Conservation (phyloP, 2,113 vertebrate genomes). For the Columba janthina region DNA sequence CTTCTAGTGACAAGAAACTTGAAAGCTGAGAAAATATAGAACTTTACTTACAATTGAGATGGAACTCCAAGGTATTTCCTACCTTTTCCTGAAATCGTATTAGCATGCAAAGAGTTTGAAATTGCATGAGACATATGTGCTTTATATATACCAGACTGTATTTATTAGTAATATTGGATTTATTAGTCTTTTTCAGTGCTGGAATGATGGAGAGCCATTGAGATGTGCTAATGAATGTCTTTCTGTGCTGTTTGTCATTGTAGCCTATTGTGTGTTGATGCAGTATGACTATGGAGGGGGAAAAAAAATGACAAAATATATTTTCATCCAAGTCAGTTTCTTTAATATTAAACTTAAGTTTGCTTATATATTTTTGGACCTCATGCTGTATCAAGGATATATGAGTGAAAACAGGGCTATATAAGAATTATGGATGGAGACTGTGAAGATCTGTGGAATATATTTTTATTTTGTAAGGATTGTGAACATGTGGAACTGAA, state of each 20-base stretch:
- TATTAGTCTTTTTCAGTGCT: background rate
- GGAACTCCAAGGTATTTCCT: background rate
- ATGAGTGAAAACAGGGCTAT: background rate
- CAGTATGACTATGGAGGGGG: background rate
- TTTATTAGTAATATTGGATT: background rate
- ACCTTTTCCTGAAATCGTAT: background rate
- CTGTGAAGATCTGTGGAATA: background rate
- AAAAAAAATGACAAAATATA: background rate
- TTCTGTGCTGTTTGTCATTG: background rate
- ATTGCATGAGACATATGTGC: rapidly evolving
- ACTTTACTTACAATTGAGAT: background rate
- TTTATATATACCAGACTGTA: background rate
- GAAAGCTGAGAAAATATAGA: background rate
- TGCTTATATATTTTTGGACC: background rate
- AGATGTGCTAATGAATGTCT: background rate
- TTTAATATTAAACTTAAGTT: background rate
- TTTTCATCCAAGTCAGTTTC: background rate
- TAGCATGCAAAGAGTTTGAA: background rate
- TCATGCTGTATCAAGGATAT: background rate
- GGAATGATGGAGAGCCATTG: background rate
- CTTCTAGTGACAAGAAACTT: background rate
- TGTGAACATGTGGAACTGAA: background rate
- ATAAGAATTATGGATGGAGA: background rate
- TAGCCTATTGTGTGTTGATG: background rate
- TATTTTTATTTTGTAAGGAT: background rate